Base-by-base conservation (phyloP, 2,113 vertebrate genomes). In the Dipodomys stephensi region DNA sequence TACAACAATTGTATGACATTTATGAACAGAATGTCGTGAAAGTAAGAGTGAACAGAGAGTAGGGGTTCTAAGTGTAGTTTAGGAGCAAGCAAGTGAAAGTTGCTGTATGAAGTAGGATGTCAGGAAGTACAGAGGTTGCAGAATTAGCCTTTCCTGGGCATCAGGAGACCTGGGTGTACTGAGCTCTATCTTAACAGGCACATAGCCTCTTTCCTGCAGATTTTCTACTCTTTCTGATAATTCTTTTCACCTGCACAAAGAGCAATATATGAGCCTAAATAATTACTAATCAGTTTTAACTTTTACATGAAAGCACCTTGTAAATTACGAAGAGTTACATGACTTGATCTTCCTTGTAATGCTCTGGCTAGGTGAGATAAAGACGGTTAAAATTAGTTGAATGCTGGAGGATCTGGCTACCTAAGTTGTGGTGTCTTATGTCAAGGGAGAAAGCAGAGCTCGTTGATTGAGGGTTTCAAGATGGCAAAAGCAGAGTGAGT, bases 311-410 rank as follows among this genome's bases (percentile, higher is more conserved):
- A 78, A 60, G 15, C 65, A 39, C 83, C 68, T 92, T 57, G 23
- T 72, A 89, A 92, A 65, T 18, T 49, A 1, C 30, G 25, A 85
- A 67, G 76, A 94, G 73, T 32, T 30, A 80, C 49, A 2, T 2
- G 73, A 30, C 72, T 57, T 46, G 72, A 44, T 68, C 7, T 81
- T 84, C 32, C 7, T 68, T 44, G 30, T 60, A 88, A n/a, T 30
- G 83, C 44, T 35, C 73, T 83, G 67, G 13, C 16, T 68, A 92
- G 87, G 46, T 49, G 60, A 92, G 49, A 53, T 85, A 80, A 71
- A 30, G 30, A 73, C 25, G 30, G 77, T 89, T 88, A 60, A 74
- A 71, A 76, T 72, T 53, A 71, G 13, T 68, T 35, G 27, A 22
- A 19, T 68, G 5, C 20, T 57, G 60, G 46, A 19, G 44, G 30